These are phyloP conservation scores for Chromoteleia sp. DNA, from an alignment of 2,888 invertebrate genomes.

Conservation along the genomic window DNA sequence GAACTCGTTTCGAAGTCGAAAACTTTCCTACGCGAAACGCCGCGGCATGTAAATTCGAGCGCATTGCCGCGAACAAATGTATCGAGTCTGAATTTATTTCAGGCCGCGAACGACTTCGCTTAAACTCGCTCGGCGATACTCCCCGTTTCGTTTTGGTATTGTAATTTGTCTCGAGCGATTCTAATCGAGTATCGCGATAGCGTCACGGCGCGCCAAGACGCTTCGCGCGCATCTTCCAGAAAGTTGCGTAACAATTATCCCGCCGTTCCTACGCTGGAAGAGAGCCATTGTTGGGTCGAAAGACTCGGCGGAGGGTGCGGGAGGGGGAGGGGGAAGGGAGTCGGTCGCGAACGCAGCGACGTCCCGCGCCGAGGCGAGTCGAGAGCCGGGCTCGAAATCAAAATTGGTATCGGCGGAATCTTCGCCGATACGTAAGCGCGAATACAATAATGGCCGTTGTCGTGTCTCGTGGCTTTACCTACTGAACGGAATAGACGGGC, in stretches of 20 bases:
- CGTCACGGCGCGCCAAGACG: background rate
- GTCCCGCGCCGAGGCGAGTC: too few relatives aligned
- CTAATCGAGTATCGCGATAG: conserved; percentile 5
- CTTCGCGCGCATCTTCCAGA: conserved; percentile 9
- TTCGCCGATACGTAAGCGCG: conserved; percentile 38
- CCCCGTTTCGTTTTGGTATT: conserved; percentile 19
- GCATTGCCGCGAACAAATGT: conserved; percentile 23
- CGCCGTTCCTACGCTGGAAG: too few relatives aligned
- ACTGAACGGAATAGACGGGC: conserved; percentile 70
- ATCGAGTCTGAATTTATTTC: conserved; percentile 27
- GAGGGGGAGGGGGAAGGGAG: too few relatives aligned
- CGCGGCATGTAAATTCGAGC: conserved; percentile 2
- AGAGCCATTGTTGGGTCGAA: too few relatives aligned
- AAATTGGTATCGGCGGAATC: too few relatives aligned
- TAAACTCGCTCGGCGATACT: conserved; percentile 1
- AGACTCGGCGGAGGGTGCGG: too few relatives aligned
- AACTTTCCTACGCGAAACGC: conserved; percentile 14
- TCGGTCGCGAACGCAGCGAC: too few relatives aligned
- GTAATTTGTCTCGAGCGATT: conserved; percentile 7
- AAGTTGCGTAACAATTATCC: conserved; percentile 22
- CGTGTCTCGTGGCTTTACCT: conserved; percentile 62
- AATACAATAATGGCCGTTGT: conserved; percentile 63
- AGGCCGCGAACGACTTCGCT: background rate
- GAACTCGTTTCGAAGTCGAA: conserved; percentile 21
- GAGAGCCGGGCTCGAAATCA: too few relatives aligned